Base-by-base conservation (phyloP, 2,888 invertebrate genomes). In the Lypha dubia region DNA sequence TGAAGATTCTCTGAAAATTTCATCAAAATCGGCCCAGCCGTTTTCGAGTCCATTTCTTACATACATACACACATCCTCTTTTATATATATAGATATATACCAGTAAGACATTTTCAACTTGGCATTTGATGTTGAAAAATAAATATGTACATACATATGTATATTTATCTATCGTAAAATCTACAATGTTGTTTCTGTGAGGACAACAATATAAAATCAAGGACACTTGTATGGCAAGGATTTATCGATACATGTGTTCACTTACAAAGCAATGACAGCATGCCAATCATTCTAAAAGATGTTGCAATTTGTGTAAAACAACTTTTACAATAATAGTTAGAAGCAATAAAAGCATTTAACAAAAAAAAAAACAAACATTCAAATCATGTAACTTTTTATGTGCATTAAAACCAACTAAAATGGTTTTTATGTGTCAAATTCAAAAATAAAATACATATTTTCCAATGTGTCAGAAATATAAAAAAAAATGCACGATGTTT, bases 281-380 rank as follows among this genome's bases (percentile, higher is more conserved):
- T 76, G 76, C 44, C 67, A 77, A 68, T 58, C 35, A 58, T 58
- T 60, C 11, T 32, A 32, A 77, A 77, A 68, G 17, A 41, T 51
- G 35, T 65, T 68, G 17, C 49, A n/a, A 49, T 17, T 53, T 6
- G 53, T 41, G 53, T 63, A 44, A n/a, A 62, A 73, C 24, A 38
- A 22, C 53, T 20, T n/a, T 22, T 1, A 28, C 44, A 41, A 28
- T 46, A 22, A 71, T 24, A 60, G 13, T 6, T 38, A 13, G 22
- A 46, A 71, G 46, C 46, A 60, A 58, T 71, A 46, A 41, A 28
- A 28, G 28, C 28, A 5, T 28, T 28, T 28, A 28, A 28, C n/a
- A n/a, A 28, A 28, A 28, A 28, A 28, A 5, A 2, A 28, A 28
- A 28, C 28, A 28, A 28, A 28, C 28, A n/a, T n/a, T n/a, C 28